Base-by-base conservation (phyloP, 1,140 invertebrate genomes). In the Drosophila grimshawi region DNA sequence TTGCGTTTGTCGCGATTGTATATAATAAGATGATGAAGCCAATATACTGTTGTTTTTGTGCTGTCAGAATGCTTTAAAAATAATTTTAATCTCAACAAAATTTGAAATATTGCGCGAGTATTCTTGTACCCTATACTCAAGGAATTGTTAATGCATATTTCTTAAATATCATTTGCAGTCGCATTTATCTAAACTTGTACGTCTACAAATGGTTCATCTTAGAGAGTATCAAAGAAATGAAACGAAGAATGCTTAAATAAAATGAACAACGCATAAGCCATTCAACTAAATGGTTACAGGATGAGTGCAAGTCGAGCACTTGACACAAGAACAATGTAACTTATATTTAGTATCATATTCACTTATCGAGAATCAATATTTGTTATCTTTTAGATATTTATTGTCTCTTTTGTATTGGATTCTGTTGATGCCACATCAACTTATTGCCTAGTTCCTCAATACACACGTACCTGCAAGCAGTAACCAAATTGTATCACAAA, bases 1-100 rank as follows among this genome's bases (percentile, higher is more conserved):
- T 61, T 57, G 49, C 64, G 43, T 6, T 7, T 46, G 27, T 71
- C 64, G 43, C 55, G 43, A 8, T 52, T 55, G 33, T 41, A 46
- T 59, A 64, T 30, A 57, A 66, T 46, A 59, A 59, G 53, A 66
- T 66, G 66, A 72, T 32, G 46, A 66, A 72, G 53, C 68, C 62
- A 56, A 52, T 39, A 5, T 43, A 46, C 30, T 39, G 46, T 72
- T 61, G 10, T 60, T 48, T 60, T 53, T 10, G 3, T 30, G 59
- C 32, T 30, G 37, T 46, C 30, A 57, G 3, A 49, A 29, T 27
- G 30, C 43, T n/a, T 8, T 29, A 66, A 45, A 52, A 11, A 46
- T 53, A 67, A 61, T 53, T 73, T 37, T 4, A 67, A 53, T 67
- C 39, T 39, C 49, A 53, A 67, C 32, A 67, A 46, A 60, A 37